A percentile compares a stretch with the other conserved stretches of the same genome.
Conservation (phyloP, 2,113 vertebrate genomes). For the Alligator mississippiensis region DNA sequence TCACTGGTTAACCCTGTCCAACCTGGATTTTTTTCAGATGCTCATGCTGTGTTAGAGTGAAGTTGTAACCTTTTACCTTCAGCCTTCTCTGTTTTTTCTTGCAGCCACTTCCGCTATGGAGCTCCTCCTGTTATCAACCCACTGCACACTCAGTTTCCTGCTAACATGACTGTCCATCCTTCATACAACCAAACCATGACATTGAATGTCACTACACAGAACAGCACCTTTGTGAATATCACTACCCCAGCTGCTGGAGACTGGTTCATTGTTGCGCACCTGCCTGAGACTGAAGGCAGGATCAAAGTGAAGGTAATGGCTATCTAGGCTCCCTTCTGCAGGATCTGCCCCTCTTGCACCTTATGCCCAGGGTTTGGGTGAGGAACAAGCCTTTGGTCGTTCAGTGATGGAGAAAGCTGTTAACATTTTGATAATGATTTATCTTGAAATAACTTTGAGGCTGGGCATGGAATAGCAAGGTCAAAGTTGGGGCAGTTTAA, state of each 20-base stretch:
- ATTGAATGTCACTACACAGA: slow-evolving; percentile 63
- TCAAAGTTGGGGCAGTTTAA: too few relatives aligned
- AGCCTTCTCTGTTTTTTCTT: neutral
- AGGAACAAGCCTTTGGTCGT: too few relatives aligned
- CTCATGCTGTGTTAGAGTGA: neutral
- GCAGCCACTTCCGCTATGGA: slow-evolving; percentile 88
- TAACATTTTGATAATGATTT: too few relatives aligned
- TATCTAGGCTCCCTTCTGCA: neutral
- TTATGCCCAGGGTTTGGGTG: too few relatives aligned
- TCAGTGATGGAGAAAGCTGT: too few relatives aligned
- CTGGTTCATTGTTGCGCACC: slow-evolving; percentile 93
- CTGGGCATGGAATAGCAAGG: too few relatives aligned
- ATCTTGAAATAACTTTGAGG: too few relatives aligned
- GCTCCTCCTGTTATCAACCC: slow-evolving; percentile 95
- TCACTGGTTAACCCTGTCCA: neutral
- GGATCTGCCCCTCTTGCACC: too few relatives aligned
- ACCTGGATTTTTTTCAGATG: neutral
- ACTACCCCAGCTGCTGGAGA: slow-evolving; percentile 86
- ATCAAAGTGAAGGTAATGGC: slow-evolving; percentile 92
- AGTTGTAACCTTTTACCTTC: rapidly evolving
- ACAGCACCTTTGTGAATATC: slow-evolving; percentile 85
- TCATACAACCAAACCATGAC: slow-evolving; percentile 80
- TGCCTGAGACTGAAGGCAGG: slow-evolving; percentile 89
- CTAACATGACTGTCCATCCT: slow-evolving; percentile 75
- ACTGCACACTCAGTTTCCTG: slow-evolving; percentile 81